phyloP scores from a whole-genome alignment of 2,113 vertebrate genomes.

The Dolichallabes microphthalmus region DNA sequence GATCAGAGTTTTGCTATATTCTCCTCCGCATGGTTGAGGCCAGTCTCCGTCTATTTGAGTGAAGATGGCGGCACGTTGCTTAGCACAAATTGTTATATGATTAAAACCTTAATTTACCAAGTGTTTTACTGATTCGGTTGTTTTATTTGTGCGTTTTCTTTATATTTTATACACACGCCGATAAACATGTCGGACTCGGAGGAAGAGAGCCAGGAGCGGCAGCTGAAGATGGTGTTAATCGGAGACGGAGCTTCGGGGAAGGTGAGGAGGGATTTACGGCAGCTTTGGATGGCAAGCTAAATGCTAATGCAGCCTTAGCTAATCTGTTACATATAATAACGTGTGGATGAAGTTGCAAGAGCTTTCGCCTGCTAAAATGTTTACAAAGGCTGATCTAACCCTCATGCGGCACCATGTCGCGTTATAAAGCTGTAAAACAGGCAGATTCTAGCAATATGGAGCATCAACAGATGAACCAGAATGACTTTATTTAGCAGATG shows the following conservation, averaged over 20 bases:
- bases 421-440: background rate
- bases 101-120: background rate
- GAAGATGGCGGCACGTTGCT: constrained; percentile 79
- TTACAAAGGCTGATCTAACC: background rate
- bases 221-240: constrained; percentile 91
- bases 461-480: background rate
- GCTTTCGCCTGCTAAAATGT: background rate
- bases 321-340: background rate
- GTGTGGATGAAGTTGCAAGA: background rate
- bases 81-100: constrained; percentile 61
- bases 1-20: background rate
- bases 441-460: background rate
- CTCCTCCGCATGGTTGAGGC: background rate
- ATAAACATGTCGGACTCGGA: constrained; percentile 92
- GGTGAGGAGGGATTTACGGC: constrained; percentile 74
- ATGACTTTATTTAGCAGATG: background rate
- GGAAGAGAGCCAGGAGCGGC: constrained; percentile 89
- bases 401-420: background rate
- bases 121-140: background rate
- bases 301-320: constrained; percentile 13
- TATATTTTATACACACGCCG: background rate
- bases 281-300: constrained; percentile 63
- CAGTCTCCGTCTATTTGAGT: constrained; percentile 19
- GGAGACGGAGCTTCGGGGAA: constrained; percentile 97
- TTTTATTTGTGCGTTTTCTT: background rate